Evolutionary conservation across 1,140 invertebrate genomes (phyloP).

Genomic region (Temnothorax nylanderi): DNA sequence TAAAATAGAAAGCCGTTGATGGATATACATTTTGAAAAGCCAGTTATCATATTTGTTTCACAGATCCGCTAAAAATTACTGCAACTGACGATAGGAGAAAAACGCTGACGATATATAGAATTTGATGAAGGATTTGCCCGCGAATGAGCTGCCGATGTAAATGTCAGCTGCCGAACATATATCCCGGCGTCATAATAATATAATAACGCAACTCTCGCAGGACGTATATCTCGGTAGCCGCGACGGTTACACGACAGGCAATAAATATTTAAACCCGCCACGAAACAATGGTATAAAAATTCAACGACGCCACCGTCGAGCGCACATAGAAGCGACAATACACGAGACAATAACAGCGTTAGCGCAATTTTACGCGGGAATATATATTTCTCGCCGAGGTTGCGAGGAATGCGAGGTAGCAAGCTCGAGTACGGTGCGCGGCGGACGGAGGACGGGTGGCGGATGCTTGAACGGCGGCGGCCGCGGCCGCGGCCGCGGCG

Average conservation of each 20-base stretch:
- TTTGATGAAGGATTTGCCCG: neutral
- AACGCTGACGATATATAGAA: neutral
- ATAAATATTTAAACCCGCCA: slow-evolving; percentile 45
- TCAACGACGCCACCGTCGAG: neutral
- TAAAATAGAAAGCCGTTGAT: neutral
- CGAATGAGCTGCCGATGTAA: neutral
- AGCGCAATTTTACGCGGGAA: neutral
- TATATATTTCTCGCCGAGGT: neutral
- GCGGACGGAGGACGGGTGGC: too few relatives aligned
- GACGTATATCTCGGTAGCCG: slow-evolving; percentile 16
- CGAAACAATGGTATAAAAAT: slow-evolving; percentile 47
- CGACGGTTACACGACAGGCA: slow-evolving; percentile 29
- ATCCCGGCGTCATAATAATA: slow-evolving; percentile 14
- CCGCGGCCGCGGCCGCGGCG: neutral
- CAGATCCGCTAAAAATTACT: neutral
- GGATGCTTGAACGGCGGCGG: slow-evolving; percentile 9
- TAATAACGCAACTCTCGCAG: slow-evolving; percentile 32
- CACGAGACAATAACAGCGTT: neutral
- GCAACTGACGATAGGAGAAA: neutral
- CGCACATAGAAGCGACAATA: neutral
- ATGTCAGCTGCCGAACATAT: slow-evolving; percentile 8
- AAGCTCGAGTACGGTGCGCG: neutral
- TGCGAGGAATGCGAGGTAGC: neutral
- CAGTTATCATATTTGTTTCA: neutral
- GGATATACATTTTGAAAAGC: neutral